Base-by-base conservation (phyloP, 2,888 invertebrate species). In the Drosophila testacea region DNA sequence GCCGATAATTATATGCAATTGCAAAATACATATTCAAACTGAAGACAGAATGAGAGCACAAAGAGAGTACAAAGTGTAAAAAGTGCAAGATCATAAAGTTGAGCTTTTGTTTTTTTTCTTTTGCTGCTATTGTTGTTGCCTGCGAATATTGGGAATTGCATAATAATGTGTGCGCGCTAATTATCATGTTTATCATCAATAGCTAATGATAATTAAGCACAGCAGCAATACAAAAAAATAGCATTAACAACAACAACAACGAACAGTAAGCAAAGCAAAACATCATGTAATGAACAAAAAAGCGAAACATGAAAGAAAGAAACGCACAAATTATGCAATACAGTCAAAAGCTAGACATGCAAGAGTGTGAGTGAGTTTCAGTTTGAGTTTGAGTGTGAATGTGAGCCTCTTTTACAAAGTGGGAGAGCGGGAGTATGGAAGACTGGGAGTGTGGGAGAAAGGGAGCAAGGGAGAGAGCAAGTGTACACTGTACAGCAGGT, bases 251-350 rank as follows among this genome's bases (percentile, higher is more conserved):
- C 41, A 55, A n/a, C 22, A 32, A 46, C 30, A 54, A 47, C 34
- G 13, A 36, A 13, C 36, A 57, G 22, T 16, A 30, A 48, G 42
- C 28, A 47, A 47, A 36, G 54, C 60, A 56, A 44, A 61, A 66
- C 57, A 61, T 66, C 66, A 66, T 61, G 61, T 61, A 66, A 61
- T 61, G 36, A 32, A 32, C 47, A 64, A 59, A 69, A 73, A 77
- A 55, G 56, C 60, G 42, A 73, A 69, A 32, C 55, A 51, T 42
- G 56, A 69, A 44, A 44, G 48, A 55, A 72, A 60, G 64, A 69
- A 73, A 73, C 75, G 73, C 64, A 73, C 59, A 61, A 69, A 78
- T 83, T 83, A 83, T 86, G 83, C 84, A 83, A 83, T 56, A 50
- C 38, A 50, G 28, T 30, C 41, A 13, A 16, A 16, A 67, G 48